Evolutionary conservation across 2,113 vertebrate species (phyloP).

Genomic region (Uropsilus gracilis): DNA sequence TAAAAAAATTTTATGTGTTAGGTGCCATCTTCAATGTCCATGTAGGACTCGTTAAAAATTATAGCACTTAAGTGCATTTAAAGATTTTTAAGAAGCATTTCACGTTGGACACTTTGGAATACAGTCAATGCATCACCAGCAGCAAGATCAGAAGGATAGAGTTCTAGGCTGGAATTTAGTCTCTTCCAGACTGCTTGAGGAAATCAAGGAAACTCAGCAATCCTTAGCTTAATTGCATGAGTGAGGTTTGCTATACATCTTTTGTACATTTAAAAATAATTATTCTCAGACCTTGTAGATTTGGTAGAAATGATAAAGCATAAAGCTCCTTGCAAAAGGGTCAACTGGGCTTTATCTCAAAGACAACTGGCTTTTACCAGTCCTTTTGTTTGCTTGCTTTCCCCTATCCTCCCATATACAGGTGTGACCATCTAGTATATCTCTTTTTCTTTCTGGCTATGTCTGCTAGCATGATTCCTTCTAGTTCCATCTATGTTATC

Average conservation of each 20-base stretch:
- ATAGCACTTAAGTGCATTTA: not conserved
- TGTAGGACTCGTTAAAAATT: not conserved
- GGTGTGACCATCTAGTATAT: no score
- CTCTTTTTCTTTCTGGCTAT: no score
- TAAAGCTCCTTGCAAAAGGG: not conserved
- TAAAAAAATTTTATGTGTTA: not conserved
- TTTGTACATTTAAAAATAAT: not conserved
- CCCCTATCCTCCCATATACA: no score
- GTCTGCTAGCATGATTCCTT: no score
- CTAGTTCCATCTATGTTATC: no score
- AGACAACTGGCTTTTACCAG: no score
- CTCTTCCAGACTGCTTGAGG: not conserved
- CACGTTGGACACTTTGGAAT: not conserved
- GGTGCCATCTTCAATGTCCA: not conserved
- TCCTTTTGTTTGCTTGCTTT: no score
- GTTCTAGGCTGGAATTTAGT: fast-evolving
- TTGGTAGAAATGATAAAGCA: not conserved
- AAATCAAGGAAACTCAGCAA: not conserved
- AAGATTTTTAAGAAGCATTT: slow-evolving; percentile 2
- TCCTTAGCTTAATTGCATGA: not conserved
- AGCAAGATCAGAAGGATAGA: not conserved
- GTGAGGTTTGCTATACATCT: not conserved
- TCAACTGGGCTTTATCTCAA: not conserved
- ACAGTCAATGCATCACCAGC: fast-evolving
- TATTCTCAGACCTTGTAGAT: not conserved